phyloP scores from a whole-genome alignment of 2,888 invertebrate species.

The Troides oblongomaculatus region DNA sequence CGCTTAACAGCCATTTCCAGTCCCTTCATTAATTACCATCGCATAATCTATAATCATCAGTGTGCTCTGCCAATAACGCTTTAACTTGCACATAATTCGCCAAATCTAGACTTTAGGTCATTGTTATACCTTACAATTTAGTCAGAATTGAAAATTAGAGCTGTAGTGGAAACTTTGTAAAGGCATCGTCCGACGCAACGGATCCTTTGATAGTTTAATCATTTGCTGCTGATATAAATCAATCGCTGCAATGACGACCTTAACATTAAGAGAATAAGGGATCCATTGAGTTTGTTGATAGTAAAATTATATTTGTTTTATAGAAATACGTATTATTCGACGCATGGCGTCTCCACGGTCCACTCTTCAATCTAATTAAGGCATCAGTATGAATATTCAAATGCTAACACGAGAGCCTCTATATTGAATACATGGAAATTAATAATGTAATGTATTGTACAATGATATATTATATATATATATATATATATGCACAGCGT shows the following conservation, averaged over 20 bases:
- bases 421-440: slow-evolving; percentile 56
- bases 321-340: slow-evolving; percentile 39
- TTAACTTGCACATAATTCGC: no score
- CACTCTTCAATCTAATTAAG: slow-evolving; percentile 64
- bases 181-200: slow-evolving; percentile 31
- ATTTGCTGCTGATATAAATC: neutral
- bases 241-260: slow-evolving; percentile 16
- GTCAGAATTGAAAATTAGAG: neutral
- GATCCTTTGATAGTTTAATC: slow-evolving; percentile 21
- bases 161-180: slow-evolving; percentile 31
- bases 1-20: slow-evolving; percentile 11
- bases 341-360: slow-evolving; percentile 46
- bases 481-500: no score
- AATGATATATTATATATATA: no score
- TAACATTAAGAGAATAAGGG: slow-evolving; percentile 15
- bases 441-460: slow-evolving; percentile 33
- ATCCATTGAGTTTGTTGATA: neutral
- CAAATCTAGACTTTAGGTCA: no score
- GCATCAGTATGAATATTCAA: slow-evolving; percentile 66
- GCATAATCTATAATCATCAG: slow-evolving; percentile 18
- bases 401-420: slow-evolving; percentile 46
- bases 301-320: slow-evolving; percentile 32
- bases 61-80: neutral
- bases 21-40: slow-evolving; percentile 10
- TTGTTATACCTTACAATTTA: no score